phyloP scores from a whole-genome alignment of 92 coral and sea anemone species.

The Muricea muricata region DNA sequence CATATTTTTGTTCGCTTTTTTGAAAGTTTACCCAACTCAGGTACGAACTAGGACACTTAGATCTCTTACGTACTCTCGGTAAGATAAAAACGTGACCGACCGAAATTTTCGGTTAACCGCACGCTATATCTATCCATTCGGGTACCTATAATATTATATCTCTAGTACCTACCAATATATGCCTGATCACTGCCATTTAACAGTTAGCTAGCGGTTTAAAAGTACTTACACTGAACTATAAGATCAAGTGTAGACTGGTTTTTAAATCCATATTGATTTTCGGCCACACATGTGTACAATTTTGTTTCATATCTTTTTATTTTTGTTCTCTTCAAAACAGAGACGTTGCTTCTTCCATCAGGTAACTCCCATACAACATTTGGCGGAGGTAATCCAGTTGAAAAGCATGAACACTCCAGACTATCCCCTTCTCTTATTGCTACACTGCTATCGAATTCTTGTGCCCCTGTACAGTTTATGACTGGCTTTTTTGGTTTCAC shows the following conservation, averaged over 20 bases:
- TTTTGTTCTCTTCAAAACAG: not conserved
- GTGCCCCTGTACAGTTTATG: not conserved
- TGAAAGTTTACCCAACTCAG: no score
- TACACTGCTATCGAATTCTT: not conserved
- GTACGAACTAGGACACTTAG: no score
- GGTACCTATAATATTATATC: not conserved
- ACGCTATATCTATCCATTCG: no score
- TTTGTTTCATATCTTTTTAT: not conserved
- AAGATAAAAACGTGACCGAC: no score
- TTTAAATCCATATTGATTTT: constrained; percentile 1
- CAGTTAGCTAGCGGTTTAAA: not conserved
- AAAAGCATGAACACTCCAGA: not conserved
- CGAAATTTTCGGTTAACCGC: no score
- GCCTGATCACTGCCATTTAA: no score
- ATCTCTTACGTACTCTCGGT: no score
- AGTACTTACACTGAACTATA: constrained; percentile 4
- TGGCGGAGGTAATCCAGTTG: not conserved
- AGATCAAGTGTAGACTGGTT: constrained; percentile 1
- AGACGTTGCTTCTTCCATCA: not conserved
- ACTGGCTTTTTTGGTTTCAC: not conserved
- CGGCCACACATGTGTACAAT: not conserved
- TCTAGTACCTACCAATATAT: no score
- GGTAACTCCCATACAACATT: not conserved
- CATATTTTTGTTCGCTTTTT: no score
- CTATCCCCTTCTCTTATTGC: not conserved